Evolutionary conservation across 2,888 invertebrate species (phyloP), one percentile per base, ranked within the genome.

Genomic region (Coenonympha glycerion): DNA sequence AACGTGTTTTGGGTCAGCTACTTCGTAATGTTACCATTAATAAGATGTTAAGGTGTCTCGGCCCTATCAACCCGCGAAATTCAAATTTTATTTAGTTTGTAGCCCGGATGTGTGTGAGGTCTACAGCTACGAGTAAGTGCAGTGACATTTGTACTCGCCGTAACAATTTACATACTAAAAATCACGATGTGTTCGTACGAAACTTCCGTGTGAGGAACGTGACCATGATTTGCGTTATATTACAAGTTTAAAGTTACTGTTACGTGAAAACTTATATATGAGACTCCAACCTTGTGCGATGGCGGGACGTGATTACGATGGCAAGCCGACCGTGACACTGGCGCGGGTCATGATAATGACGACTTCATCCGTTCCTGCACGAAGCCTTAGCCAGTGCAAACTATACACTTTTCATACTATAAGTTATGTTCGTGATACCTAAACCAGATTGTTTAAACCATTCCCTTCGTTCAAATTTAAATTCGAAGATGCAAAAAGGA

Each of bases 291-390:
- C 83, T 85, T 84, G 84, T 64, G 64, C 69, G 76, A 75, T 76
- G 77, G 74, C 73, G 64, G 65, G 59, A 65, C 60, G 69, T 66
- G 75, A 73, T 77, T 73, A 75, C 71, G 73, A 71, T 71, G 76
- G 64, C 68, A 71, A 65, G 61, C 68, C 77, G 82, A 73, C 85
- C 85, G 76, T 85, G 85, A 84, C 85, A 83, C 75, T 85, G 82
- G 70, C 74, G 69, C 64, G 65, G 76, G 74, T 71, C 74, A 77
- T 71, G 71, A 74, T 82, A 76, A 79, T 78, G 71, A 75, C 69
- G 69, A 66, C 70, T 76, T 71, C 61, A 57, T 55, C 61, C 61
- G 57, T 57, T 47, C 52, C 49, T 58, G 37, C 45, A 52, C 52
- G 49, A 47, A 55, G 47, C 28, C 41, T 39, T 34, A 45, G 19